A percentile compares a stretch with the other conserved stretches of the same genome.
phyloP scores from a whole-genome alignment of 1,140 invertebrate species.

The Cyrtorhinus lividipennis region DNA sequence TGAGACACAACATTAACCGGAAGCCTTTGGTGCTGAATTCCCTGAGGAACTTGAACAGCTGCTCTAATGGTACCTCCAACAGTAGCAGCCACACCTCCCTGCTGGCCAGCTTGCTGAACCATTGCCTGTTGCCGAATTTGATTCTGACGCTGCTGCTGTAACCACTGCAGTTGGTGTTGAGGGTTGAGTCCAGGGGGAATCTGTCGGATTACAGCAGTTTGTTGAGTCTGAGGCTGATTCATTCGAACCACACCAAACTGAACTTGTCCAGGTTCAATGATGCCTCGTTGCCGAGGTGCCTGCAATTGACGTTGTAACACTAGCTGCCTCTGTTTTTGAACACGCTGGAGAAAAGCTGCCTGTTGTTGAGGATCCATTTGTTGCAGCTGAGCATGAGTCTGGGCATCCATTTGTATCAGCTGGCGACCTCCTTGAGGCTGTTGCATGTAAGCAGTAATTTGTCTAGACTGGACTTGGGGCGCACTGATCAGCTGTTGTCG shows the following conservation, averaged over 20 bases:
- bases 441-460: conserved; percentile 27
- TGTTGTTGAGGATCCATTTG: conserved; percentile 63
- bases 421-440: conserved; percentile 35
- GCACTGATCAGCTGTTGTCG: conserved; percentile 17
- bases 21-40: conserved; percentile 20
- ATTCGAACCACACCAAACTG: conserved; percentile 17
- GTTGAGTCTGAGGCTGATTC: conserved; percentile 24
- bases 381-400: conserved; percentile 66
- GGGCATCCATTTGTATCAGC: conserved; percentile 58
- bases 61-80: conserved; percentile 26
- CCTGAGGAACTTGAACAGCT: conserved; percentile 5
- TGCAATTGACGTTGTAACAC: conserved; percentile 34
- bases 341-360: conserved; percentile 57
- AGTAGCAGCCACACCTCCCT: conserved; percentile 31
- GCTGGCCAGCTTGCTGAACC: conserved; percentile 21
- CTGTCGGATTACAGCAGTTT: conserved; percentile 38
- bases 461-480: conserved; percentile 13
- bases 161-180: conserved; percentile 50
- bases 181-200: conserved; percentile 43
- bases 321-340: conserved; percentile 51
- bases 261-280: conserved; percentile 12
- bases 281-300: conserved; percentile 22
- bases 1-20: conserved; percentile 20
- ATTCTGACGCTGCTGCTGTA: conserved; percentile 41
- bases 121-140: conserved; percentile 26